Conservation (phyloP, 2,888 invertebrate species). For the Crossocerus cetratus region DNA sequence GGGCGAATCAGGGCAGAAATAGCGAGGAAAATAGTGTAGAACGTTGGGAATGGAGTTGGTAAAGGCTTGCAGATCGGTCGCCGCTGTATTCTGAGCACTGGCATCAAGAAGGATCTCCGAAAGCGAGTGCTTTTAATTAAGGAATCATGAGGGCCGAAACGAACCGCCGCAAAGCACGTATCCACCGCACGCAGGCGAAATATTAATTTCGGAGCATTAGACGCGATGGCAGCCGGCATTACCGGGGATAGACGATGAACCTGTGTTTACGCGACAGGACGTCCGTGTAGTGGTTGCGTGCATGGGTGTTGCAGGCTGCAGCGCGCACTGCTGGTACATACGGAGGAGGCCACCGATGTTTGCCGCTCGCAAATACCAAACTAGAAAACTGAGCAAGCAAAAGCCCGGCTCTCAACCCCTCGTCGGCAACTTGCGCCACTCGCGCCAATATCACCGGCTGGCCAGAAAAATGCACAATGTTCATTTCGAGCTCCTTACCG, state of each 20-base stretch:
- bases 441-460: slow-evolving; percentile 10
- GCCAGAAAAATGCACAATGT: not conserved
- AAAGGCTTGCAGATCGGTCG: too few species aligned
- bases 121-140: not conserved
- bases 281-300: not conserved
- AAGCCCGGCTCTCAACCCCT: not conserved
- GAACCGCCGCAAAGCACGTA: not conserved
- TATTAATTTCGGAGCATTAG: slow-evolving; percentile 1
- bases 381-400: slow-evolving; percentile 1
- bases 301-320: not conserved
- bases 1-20: too few species aligned
- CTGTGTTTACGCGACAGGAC: not conserved
- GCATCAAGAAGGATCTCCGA: not conserved
- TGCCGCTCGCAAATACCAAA: not conserved
- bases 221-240: not conserved
- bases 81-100: too few species aligned
- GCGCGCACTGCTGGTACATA: not conserved
- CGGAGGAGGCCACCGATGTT: slow-evolving; percentile 1
- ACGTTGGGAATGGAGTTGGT: too few species aligned
- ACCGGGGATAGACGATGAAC: not conserved
- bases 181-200: not conserved
- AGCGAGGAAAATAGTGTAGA: too few species aligned
- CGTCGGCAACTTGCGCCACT: not conserved
- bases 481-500: slow-evolving; percentile 18
- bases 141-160: not conserved